Percentiles rank a stretch among this genome's conserved stretches.
Conservation (phyloP, 2,888 invertebrate genomes). For the Caenorhabditis sp. region DNA sequence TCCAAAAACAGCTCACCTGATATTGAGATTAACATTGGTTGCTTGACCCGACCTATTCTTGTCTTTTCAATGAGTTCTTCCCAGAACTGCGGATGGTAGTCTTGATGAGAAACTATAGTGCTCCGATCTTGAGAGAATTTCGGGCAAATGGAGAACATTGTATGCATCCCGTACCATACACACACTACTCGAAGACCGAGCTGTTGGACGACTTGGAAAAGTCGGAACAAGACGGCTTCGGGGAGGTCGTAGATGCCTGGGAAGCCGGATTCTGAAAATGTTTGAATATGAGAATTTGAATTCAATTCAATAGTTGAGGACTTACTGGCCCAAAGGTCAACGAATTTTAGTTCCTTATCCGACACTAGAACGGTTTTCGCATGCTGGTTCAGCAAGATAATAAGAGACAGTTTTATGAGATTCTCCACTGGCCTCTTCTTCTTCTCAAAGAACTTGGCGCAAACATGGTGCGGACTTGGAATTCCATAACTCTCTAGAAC, state of each 20-base stretch:
- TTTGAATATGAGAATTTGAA: not conserved
- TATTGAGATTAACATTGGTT: not conserved
- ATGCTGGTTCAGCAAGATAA: not conserved
- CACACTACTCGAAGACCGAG: not conserved
- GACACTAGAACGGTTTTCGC: not conserved
- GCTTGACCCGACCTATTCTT: not conserved
- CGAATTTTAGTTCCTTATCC: not conserved
- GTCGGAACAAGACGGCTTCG: not conserved
- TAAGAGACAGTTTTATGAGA: not conserved
- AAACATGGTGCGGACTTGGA: not conserved
- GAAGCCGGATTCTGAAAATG: not conserved
- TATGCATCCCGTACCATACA: not conserved
- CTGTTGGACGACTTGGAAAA: not conserved
- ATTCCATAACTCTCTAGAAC: not conserved
- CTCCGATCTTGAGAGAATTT: not conserved
- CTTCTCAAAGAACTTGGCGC: not conserved
- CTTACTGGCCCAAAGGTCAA: not conserved
- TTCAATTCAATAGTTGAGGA: no score
- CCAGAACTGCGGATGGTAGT: not conserved
- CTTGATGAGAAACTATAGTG: not conserved
- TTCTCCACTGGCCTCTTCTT: not conserved
- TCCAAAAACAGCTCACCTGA: not conserved
- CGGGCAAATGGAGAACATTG: not conserved
- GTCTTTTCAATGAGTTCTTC: not conserved
- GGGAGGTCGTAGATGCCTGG: not conserved